Conservation (phyloP, 2,113 vertebrate species). For the Anguilla rostrata region DNA sequence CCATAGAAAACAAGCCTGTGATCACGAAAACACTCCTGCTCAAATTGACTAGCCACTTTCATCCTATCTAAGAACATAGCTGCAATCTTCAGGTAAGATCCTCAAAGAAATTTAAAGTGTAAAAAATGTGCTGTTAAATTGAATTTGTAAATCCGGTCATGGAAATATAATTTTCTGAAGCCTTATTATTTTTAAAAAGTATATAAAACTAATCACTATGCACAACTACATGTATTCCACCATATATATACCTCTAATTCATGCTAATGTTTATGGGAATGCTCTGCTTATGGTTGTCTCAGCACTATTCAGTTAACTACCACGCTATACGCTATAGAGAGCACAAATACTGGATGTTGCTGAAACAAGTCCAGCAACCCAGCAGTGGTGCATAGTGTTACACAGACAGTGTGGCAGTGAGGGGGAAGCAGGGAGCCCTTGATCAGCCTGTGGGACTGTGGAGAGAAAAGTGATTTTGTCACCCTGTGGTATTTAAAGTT, state of each 20-base stretch:
- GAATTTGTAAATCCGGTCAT: neutral
- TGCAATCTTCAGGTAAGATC: slow-evolving; percentile 67
- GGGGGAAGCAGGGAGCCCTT: slow-evolving; percentile 32
- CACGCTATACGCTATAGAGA: neutral
- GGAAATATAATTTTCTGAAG: neutral
- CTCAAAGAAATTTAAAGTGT: slow-evolving; percentile 61
- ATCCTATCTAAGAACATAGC: slow-evolving; percentile 54
- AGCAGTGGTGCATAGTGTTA: neutral
- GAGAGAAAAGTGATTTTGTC: slow-evolving; percentile 77
- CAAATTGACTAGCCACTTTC: slow-evolving; percentile 65
- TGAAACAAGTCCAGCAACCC: slow-evolving; percentile 15
- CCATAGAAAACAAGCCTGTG: slow-evolving; percentile 70
- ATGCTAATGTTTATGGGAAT: neutral
- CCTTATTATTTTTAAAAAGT: neutral
- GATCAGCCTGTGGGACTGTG: slow-evolving; percentile 64
- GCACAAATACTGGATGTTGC: slow-evolving; percentile 3
- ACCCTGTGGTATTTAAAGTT: slow-evolving; percentile 74
- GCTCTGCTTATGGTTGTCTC: neutral
- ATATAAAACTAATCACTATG: neutral
- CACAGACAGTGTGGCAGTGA: slow-evolving; percentile 13
- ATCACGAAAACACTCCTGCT: slow-evolving; percentile 61
- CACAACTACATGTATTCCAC: neutral
- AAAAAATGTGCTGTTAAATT: slow-evolving; percentile 20
- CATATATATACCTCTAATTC: neutral
- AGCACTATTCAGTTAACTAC: slow-evolving; percentile 4